These are phyloP conservation scores for Chloroceryle amazona DNA, from an alignment of 2,797 vertebrate genomes.

Conservation along the genomic window DNA sequence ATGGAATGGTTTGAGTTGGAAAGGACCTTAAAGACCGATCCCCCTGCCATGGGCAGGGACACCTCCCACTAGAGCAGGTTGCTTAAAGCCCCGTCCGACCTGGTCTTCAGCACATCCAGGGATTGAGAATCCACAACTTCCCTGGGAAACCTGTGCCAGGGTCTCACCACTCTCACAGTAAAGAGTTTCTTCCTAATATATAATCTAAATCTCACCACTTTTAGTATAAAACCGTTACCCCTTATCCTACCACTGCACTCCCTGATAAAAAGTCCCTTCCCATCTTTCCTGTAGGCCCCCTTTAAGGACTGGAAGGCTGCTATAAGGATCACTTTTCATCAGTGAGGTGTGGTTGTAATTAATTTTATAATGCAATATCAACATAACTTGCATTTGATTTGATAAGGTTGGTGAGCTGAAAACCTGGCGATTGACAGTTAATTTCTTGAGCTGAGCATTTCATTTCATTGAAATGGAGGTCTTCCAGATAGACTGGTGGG, in stretches of 20 bases:
- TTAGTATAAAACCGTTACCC: no score
- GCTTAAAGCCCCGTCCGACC: neutral
- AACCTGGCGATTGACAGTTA: neutral
- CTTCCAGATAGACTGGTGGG: neutral
- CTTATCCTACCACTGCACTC: neutral
- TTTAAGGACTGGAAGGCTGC: no score
- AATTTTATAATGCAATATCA: neutral
- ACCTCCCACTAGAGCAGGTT: neutral
- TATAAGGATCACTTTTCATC: neutral
- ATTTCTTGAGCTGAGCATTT: neutral
- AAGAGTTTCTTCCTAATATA: no score
- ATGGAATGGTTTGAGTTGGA: neutral
- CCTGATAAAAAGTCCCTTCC: no score
- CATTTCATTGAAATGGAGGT: neutral
- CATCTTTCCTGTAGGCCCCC: no score
- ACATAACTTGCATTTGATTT: neutral
- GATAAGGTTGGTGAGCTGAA: neutral
- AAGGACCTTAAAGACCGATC: neutral
- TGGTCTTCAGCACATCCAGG: no score
- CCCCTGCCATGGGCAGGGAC: neutral
- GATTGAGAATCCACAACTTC: neutral
- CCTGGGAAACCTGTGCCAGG: neutral
- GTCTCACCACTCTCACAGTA: neutral
- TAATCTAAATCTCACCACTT: neutral
- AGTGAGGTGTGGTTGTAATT: neutral